phyloP scores from a whole-genome alignment of 2,888 invertebrate species.

The Mythimna loreyi region DNA sequence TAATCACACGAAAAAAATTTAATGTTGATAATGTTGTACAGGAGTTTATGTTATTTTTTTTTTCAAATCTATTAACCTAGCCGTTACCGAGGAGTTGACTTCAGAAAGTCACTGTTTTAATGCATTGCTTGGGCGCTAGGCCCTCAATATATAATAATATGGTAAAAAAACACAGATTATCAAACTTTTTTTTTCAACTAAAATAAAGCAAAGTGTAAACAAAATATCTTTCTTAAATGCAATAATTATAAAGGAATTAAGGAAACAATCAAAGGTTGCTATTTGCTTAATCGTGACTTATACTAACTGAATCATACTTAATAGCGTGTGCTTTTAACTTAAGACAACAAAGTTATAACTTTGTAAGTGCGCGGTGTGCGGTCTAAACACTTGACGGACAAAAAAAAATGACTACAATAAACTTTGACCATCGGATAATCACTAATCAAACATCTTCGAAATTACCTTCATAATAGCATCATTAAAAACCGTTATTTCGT shows the following conservation, averaged over 20 bases:
- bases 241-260: constrained; percentile 5
- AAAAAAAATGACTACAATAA: constrained; percentile 27
- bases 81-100: too few species aligned
- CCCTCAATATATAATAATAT: neutral
- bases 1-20: too few species aligned
- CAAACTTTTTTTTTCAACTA: neutral
- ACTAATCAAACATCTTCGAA: constrained; percentile 48
- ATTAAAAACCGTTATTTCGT: constrained; percentile 56
- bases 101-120: too few species aligned
- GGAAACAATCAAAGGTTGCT: neutral
- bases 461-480: constrained; percentile 44
- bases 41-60: too few species aligned
- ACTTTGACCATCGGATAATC: constrained; percentile 26
- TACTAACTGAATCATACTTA: constrained; percentile 12
- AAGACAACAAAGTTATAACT: neutral
- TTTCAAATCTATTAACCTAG: too few species aligned
- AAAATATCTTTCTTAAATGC: neutral
- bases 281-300: neutral
- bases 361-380: constrained; percentile 26
- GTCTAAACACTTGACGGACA: constrained; percentile 36
- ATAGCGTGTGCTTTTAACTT: neutral
- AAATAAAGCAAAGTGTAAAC: neutral
- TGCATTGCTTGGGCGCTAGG: too few species aligned
- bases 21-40: too few species aligned
- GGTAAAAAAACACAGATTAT: neutral